Evolutionary conservation across 2,797 vertebrate species (phyloP).

Genomic region (Pantherophis alleghaniensis): DNA sequence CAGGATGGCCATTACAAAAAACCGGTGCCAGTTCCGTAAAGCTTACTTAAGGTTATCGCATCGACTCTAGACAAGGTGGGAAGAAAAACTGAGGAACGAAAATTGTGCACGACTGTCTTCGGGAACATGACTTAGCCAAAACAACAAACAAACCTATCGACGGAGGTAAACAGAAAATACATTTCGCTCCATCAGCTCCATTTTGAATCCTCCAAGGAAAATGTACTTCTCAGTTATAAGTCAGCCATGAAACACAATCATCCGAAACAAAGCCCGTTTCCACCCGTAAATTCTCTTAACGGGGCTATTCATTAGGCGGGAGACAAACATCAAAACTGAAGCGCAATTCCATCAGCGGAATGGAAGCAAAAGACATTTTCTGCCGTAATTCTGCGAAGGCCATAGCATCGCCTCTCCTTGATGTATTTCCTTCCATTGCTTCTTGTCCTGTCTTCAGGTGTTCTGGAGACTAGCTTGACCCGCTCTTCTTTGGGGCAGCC

Average conservation of each 20-base stretch:
- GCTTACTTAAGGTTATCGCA: constrained; percentile 61
- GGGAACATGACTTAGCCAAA: not conserved
- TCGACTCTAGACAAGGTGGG: not conserved
- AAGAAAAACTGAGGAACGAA: constrained; percentile 24
- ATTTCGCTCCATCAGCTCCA: not conserved
- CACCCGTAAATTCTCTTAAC: not conserved
- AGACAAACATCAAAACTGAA: not conserved
- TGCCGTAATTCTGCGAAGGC: too few relatives aligned
- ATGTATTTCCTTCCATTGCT: too few relatives aligned
- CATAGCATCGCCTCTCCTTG: not conserved
- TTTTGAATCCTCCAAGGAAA: not conserved
- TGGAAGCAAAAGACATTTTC: not conserved
- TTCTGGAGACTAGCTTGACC: not conserved
- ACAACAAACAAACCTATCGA: not conserved
- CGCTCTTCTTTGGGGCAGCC: too few relatives aligned
- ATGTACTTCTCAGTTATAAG: too few relatives aligned
- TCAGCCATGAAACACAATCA: not conserved
- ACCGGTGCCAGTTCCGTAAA: constrained; percentile 36
- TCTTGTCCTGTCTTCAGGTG: not conserved
- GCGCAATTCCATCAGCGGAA: fast-evolving
- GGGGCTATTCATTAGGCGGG: not conserved
- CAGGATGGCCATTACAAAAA: constrained; percentile 42
- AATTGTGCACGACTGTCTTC: not conserved
- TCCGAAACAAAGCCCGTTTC: not conserved
- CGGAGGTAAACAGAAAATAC: not conserved